Evolutionary conservation across 2,888 invertebrate genomes (phyloP).

Genomic region (Drosophila pseudotalamancana): DNA sequence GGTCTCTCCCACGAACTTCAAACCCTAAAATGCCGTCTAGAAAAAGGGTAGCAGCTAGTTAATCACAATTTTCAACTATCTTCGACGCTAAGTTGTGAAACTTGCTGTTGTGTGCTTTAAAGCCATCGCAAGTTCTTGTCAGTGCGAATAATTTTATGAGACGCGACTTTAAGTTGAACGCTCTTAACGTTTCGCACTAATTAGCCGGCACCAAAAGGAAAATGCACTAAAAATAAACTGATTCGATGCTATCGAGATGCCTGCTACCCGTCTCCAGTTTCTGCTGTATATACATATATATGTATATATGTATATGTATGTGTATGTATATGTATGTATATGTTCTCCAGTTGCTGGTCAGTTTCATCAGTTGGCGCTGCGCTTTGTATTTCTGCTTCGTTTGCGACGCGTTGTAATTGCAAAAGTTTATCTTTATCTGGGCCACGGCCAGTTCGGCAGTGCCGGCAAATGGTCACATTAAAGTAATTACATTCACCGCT

Average conservation of each 20-base stretch:
- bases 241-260: slow-evolving; percentile 72
- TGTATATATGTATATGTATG: background rate
- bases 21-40: too few relatives aligned
- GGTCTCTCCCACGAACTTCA: too few relatives aligned
- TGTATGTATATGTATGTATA: background rate
- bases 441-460: slow-evolving; percentile 55
- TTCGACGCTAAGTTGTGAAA: slow-evolving; percentile 33
- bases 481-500: slow-evolving; percentile 57
- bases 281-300: too few relatives aligned
- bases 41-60: background rate
- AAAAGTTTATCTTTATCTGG: slow-evolving; percentile 79
- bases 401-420: slow-evolving; percentile 74
- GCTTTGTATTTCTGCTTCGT: slow-evolving; percentile 68
- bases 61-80: background rate
- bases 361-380: slow-evolving; percentile 26
- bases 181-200: slow-evolving; percentile 47
- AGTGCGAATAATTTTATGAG: slow-evolving; percentile 52
- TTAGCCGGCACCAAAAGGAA: slow-evolving; percentile 60
- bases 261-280: background rate
- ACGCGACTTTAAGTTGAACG: slow-evolving; percentile 41
- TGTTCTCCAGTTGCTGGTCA: slow-evolving; percentile 28
- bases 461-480: slow-evolving; percentile 63
- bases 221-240: slow-evolving; percentile 67
- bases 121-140: slow-evolving; percentile 53
- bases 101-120: slow-evolving; percentile 29